phyloP scores from a whole-genome alignment of 2,888 invertebrate genomes.

The Trisateles emortualis region DNA sequence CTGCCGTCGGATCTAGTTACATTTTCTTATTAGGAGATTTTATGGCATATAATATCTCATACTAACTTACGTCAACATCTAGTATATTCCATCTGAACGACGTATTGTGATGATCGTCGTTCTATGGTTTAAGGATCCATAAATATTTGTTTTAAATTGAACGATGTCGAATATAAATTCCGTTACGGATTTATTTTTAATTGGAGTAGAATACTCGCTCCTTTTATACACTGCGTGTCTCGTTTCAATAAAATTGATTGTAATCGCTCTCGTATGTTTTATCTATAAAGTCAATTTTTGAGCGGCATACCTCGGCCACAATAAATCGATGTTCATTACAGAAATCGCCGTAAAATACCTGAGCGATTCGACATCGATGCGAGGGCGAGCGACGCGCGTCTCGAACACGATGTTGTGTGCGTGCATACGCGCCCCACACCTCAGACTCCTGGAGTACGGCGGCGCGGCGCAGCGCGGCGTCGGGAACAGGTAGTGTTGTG shows the following conservation, averaged over 20 bases:
- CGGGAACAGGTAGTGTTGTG: conserved; percentile 83
- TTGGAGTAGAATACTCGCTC: conserved; percentile 61
- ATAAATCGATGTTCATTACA: conserved; percentile 83
- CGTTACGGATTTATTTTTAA: conserved; percentile 69
- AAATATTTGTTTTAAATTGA: conserved; percentile 61
- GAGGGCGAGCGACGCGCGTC: conserved; percentile 51
- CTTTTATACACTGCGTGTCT: conserved; percentile 60
- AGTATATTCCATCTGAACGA: conserved; percentile 50
- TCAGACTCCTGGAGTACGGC: conserved; percentile 41
- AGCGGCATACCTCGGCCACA: conserved; percentile 71
- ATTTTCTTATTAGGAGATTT: conserved; percentile 69
- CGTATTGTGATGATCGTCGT: conserved; percentile 27
- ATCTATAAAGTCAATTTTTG: conserved; percentile 74
- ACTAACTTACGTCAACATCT: conserved; percentile 62
- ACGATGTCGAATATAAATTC: conserved; percentile 64
- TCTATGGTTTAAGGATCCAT: conserved; percentile 48
- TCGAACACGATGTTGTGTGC: conserved; percentile 38
- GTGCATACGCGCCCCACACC: conserved; percentile 52
- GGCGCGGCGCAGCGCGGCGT: conserved; percentile 37
- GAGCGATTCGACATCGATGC: conserved; percentile 74
- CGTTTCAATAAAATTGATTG: conserved; percentile 72
- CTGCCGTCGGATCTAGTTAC: conserved; percentile 69
- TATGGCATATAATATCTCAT: conserved; percentile 54
- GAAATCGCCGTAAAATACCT: conserved; percentile 83
- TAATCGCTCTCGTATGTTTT: conserved; percentile 72